Percentiles rank a stretch among this genome's conserved stretches.
These are phyloP conservation scores for Rhinogobius similis DNA, from an alignment of 2,113 vertebrate genomes.

Conservation along the genomic window DNA sequence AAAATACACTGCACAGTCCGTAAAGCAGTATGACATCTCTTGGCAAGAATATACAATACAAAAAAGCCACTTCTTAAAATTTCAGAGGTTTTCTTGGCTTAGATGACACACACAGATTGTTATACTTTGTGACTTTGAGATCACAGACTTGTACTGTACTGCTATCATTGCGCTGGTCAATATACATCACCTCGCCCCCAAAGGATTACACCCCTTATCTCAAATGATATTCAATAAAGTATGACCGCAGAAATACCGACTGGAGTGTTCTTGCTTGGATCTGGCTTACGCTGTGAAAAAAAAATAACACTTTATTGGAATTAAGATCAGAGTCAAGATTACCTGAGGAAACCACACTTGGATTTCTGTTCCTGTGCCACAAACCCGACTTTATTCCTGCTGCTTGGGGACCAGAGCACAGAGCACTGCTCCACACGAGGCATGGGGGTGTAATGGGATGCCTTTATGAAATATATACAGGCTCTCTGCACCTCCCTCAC, in stretches of 20 bases:
- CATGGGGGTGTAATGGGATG: slow-evolving; percentile 71
- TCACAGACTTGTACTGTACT: slow-evolving; percentile 53
- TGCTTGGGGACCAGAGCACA: slow-evolving; percentile 62
- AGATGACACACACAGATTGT: slow-evolving; percentile 63
- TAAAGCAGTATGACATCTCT: neutral
- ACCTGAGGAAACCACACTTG: slow-evolving; percentile 74
- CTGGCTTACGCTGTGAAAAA: slow-evolving; percentile 65
- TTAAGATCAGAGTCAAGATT: slow-evolving; percentile 83
- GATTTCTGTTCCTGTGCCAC: slow-evolving; percentile 72
- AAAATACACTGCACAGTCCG: neutral
- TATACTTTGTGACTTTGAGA: slow-evolving; percentile 59
- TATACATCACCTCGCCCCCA: slow-evolving; percentile 78
- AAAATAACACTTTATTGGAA: slow-evolving; percentile 80
- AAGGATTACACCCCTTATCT: slow-evolving; percentile 85
- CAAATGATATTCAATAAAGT: slow-evolving; percentile 87
- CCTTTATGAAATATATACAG: slow-evolving; percentile 73
- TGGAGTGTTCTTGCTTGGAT: slow-evolving; percentile 76
- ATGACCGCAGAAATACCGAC: slow-evolving; percentile 77
- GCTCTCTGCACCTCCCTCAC: slow-evolving; percentile 52
- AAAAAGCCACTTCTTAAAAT: slow-evolving; percentile 42
- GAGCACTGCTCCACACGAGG: slow-evolving; percentile 51
- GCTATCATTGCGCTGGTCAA: slow-evolving; percentile 79
- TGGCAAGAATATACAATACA: neutral
- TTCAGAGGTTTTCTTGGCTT: slow-evolving; percentile 46
- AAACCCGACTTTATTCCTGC: slow-evolving; percentile 65